Conservation (phyloP, 2,113 vertebrate genomes). For the Vanacampus margaritifer region DNA sequence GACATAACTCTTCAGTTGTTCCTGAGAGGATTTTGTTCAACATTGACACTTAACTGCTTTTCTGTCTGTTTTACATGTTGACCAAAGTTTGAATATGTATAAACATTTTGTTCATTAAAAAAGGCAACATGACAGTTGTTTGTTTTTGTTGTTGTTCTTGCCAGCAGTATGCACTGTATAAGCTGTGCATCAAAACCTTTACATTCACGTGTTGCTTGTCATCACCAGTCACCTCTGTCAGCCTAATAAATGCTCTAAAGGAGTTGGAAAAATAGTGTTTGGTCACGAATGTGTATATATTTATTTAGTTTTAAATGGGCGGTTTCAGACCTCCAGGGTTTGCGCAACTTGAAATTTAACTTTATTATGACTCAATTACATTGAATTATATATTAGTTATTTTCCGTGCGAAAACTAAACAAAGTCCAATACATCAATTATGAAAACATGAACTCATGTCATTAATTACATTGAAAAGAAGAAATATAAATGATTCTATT, state of each 20-base stretch:
- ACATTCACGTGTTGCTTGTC: neutral
- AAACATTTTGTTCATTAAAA: slow-evolving; percentile 58
- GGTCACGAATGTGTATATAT: too few species aligned
- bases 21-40: slow-evolving; percentile 13
- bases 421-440: neutral
- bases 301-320: too few species aligned
- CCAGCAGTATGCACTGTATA: neutral
- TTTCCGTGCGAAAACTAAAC: neutral
- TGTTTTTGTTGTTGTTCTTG: slow-evolving; percentile 1
- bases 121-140: slow-evolving; percentile 31
- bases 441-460: too few species aligned
- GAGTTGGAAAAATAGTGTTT: neutral
- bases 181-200: neutral
- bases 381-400: too few species aligned
- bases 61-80: slow-evolving; percentile 52
- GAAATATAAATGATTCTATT: neutral
- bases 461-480: too few species aligned
- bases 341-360: neutral
- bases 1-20: slow-evolving; percentile 12
- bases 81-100: slow-evolving; percentile 49
- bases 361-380: neutral
- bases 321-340: neutral
- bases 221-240: slow-evolving; percentile 1
- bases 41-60: slow-evolving; percentile 32
- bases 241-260: neutral